Conservation (phyloP, 2,797 vertebrate genomes). For the Hippopotamyrus pictus region DNA sequence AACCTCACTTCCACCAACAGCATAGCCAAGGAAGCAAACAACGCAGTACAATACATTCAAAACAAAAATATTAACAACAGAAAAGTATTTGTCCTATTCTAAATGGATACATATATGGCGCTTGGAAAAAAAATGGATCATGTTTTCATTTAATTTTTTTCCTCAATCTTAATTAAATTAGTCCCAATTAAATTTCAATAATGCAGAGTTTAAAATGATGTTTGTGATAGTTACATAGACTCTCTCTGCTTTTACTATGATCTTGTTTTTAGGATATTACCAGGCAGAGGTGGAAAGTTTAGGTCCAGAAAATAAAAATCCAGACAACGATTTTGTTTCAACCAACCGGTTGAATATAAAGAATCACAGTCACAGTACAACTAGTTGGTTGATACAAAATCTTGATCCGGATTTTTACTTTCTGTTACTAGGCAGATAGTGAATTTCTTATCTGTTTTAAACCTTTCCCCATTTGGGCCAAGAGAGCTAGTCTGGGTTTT, state of each 20-base stretch:
- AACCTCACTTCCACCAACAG: neutral
- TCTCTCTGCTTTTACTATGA: neutral
- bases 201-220: neutral
- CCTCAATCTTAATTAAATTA: neutral
- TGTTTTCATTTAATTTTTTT: neutral
- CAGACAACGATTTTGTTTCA: neutral
- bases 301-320: neutral
- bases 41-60: neutral
- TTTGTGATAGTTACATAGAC: neutral
- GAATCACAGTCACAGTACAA: neutral
- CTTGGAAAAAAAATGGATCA: neutral
- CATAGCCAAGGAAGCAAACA: neutral
- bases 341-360: neutral
- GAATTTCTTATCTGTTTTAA: neutral
- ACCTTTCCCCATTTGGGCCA: neutral
- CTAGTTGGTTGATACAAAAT: neutral
- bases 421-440: neutral
- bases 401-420: neutral
- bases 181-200: neutral
- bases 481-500: constrained; percentile 26
- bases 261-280: neutral
- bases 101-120: neutral
- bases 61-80: neutral
- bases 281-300: neutral
- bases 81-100: neutral